Evolutionary conservation across 2,888 invertebrate genomes (phyloP).

Genomic region (Platynereis dumerilii): DNA sequence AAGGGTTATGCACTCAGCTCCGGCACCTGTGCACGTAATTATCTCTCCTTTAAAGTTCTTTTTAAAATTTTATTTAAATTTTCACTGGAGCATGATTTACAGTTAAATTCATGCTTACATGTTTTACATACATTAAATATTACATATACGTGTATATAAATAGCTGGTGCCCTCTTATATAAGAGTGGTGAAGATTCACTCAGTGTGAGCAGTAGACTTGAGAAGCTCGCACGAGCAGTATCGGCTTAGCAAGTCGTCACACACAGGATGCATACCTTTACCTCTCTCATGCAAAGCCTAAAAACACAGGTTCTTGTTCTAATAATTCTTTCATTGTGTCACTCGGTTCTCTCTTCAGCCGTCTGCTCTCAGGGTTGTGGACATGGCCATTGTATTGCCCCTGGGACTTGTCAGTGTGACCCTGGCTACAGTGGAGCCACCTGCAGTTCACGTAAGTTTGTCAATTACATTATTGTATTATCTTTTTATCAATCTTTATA

Average conservation of each 20-base stretch:
- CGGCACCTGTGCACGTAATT: conserved; percentile 16
- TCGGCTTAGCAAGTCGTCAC: too few species aligned
- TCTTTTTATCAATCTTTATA: too few species aligned
- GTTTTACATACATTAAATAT: too few species aligned
- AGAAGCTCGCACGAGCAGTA: too few species aligned
- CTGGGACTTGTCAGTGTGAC: conserved; percentile 40
- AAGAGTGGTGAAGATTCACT: neutral
- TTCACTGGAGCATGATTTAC: neutral
- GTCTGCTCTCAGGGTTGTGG: conserved; percentile 36
- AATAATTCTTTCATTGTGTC: too few species aligned
- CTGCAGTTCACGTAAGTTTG: conserved; percentile 41
- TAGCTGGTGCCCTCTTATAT: neutral
- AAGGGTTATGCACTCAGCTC: conserved; percentile 11
- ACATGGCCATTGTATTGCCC: conserved; percentile 38
- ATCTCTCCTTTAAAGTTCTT: conserved; percentile 3
- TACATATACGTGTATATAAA: too few species aligned
- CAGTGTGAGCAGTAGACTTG: neutral
- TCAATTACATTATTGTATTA: neutral
- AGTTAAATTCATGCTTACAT: neutral
- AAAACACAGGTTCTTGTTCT: too few species aligned
- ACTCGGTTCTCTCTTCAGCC: conserved; percentile 19
- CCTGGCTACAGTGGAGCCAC: conserved; percentile 39
- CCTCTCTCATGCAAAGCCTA: too few species aligned
- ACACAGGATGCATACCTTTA: too few species aligned
- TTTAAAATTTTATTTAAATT: neutral